Base-by-base conservation (phyloP, 1,140 invertebrate species). In the Lordiphosa clarofinis region DNA sequence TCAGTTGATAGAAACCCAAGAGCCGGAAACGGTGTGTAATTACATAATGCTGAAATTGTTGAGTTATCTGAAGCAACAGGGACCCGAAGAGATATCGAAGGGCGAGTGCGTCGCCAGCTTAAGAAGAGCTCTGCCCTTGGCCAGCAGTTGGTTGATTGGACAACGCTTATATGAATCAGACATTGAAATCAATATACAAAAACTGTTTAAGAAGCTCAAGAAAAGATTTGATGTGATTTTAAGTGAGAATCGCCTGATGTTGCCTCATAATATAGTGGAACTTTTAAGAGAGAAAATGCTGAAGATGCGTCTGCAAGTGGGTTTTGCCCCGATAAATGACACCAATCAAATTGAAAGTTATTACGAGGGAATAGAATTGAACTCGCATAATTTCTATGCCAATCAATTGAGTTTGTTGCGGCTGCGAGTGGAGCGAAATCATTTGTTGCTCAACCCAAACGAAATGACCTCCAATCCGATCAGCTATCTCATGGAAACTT, bases 31-130 rank as follows among this genome's bases (percentile, higher is more conserved):
- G 0, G 24, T 87, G 0, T 87, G 87, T 57, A 88, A 79, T 49
- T 88, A 86, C 19, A 86, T 88, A n/a, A 86, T 88, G 87, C 12
- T 88, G 3, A 60, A 62, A 21, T 67, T 86, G 35, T 57, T 88
- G 28, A 61, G 66, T 9, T 88, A 63, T 21, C 69, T 88, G 2
- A 86, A 88, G 33, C 63, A 69, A 9, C 78, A 87, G 13, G 87
- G 87, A 0, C 86, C 87, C 0, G 78, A 72, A 4, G 78, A 84
- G 40, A 86, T 88, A 1, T 73, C 78, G 1, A 65, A 75, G 0
- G 52, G 56, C 5, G 87, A 88, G 43, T 88, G 87, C 46, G 65
- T 88, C 4, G 64, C 82, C 44, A 87, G 78, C 38, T 39, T 88
- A 13, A 38, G 87, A 7, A 70, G 82, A 5, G 74, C 72, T 10